Conservation (phyloP, 1,140 invertebrate species). For the Meloidogyne hapla region DNA sequence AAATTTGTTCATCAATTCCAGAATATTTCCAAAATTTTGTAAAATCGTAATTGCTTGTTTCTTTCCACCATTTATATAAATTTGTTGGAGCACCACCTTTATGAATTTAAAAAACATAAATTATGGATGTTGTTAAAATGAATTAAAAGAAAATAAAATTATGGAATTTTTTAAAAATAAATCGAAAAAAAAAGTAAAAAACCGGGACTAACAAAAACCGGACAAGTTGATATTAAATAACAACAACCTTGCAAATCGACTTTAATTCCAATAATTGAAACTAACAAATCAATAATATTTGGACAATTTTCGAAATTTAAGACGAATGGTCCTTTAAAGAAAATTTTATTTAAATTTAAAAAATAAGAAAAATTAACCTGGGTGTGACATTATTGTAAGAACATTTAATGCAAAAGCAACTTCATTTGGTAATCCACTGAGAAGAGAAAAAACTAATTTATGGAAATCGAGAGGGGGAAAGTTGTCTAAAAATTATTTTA, state of each 20-base stretch:
- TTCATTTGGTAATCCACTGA: conserved; percentile 93
- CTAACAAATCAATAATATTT: conserved; percentile 79
- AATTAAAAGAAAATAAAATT: too few relatives aligned
- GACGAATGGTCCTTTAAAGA: conserved; percentile 71
- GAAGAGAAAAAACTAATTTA: conserved; percentile 80
- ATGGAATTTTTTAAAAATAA: neutral
- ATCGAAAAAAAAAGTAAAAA: too few relatives aligned
- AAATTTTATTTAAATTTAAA: neutral
- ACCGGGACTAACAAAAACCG: neutral
- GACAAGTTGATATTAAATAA: neutral
- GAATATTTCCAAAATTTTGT: conserved; percentile 63
- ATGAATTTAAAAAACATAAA: neutral
- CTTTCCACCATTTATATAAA: conserved; percentile 38
- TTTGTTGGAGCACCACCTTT: neutral
- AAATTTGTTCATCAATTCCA: conserved; percentile 54
- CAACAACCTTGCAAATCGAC: conserved; percentile 68
- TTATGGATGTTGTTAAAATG: neutral
- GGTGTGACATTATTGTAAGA: conserved; percentile 88
- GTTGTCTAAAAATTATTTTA: conserved; percentile 6
- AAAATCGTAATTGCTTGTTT: conserved; percentile 49
- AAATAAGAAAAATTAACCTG: conserved; percentile 68
- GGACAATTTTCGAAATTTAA: conserved; percentile 80
- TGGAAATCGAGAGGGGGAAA: conserved; percentile 70
- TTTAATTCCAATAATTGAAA: conserved; percentile 90
- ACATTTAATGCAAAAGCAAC: conserved; percentile 97